Evolutionary conservation across 2,113 vertebrate species (phyloP), one percentile per base, ranked within the genome.

Genomic region (Xiphorhynchus elegans): DNA sequence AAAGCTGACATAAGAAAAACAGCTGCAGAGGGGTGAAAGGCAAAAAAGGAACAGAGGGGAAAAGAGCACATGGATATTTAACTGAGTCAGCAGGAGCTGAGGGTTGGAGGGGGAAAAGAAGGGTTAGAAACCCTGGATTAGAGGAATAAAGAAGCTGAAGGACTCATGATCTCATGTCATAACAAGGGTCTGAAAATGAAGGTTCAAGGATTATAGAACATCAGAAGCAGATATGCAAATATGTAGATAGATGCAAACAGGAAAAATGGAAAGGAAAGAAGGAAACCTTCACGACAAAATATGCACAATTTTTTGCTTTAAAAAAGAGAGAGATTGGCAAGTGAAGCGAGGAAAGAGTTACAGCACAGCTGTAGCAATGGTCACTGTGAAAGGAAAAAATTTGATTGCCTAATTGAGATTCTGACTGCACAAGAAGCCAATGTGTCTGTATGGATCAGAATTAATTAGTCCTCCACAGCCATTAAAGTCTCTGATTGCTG

Each of bases 351-450:
- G 47, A 94, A 92, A 92, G 67, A 89, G 49, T 87, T 96, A 88
- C 66, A 80, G 53, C 78, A 84, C 67, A 93, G 77, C 77, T 95
- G 93, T 87, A 93, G 84, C 23, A 76, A 84, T 79, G 85, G 87
- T 75, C 89, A 93, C 81, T 37, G 37, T 87, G 77, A 93, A 96
- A 93, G 44, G 53, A 66, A 92, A 90, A 96, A 85, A 88, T 69
- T 31, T 84, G 88, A 79, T 89, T 89, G 70, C 66, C 83, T 95
- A 85, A 95, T 96, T 95, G 95, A 67, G 74, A 96, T 94, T 96
- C 94, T 90, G 85, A 94, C 68, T 87, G 58, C 79, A 88, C 77
- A 84, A 94, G 86, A 95, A 96, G 69, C 84, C 66, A 85, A 23
- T 44, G 50, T 40, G 60, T 55, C 80, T 83, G 55, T 76, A 94